phyloP scores from a whole-genome alignment of 2,797 vertebrate genomes.

The Manis javanica region DNA sequence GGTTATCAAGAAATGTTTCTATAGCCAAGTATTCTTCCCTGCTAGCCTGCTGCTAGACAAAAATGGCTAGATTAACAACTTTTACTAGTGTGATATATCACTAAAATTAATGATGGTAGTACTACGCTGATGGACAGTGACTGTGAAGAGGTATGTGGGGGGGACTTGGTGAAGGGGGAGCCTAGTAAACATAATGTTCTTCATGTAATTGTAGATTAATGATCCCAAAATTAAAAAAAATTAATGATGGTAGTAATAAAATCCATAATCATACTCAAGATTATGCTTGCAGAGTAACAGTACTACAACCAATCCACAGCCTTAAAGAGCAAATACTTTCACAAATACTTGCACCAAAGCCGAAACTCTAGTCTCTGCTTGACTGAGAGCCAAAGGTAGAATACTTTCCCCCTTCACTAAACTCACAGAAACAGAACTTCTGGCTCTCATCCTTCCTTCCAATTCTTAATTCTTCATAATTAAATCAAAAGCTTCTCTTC shows the following conservation, averaged over 20 bases:
- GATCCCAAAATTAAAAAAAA: too few species aligned
- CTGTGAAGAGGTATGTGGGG: not conserved
- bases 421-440: not conserved
- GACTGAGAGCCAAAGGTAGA: not conserved
- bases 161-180: not conserved
- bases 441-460: not conserved
- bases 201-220: too few species aligned
- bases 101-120: conserved; percentile 23
- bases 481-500: conserved; percentile 22
- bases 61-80: not conserved
- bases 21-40: not conserved
- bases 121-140: not conserved
- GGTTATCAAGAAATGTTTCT: conserved; percentile 15
- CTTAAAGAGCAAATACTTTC: not conserved
- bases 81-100: not conserved
- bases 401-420: not conserved
- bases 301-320: not conserved
- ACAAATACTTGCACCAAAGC: not conserved
- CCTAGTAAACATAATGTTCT: too few species aligned
- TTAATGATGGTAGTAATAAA: not conserved
- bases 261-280: not conserved
- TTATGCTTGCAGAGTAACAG: not conserved
- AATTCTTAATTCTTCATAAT: conserved; percentile 25
- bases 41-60: not conserved
- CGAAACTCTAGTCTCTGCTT: not conserved